phyloP scores from a whole-genome alignment of 2,113 vertebrate genomes.

The Dipodomys merriami region DNA sequence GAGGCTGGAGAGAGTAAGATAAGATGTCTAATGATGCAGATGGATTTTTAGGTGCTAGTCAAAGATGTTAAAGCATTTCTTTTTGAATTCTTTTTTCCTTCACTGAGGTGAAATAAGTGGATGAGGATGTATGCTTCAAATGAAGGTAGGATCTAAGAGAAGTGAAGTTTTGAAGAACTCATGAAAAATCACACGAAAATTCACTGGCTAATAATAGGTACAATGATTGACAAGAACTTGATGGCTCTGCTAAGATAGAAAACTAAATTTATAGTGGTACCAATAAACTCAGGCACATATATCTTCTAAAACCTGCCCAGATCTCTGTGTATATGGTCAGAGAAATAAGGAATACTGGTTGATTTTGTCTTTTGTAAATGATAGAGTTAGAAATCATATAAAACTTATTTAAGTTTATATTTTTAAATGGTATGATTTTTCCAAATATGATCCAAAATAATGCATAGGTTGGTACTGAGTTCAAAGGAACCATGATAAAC shows the following conservation, averaged over 20 bases:
- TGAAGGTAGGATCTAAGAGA: not conserved
- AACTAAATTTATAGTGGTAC: not conserved
- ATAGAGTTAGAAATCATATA: not conserved
- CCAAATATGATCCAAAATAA: not conserved
- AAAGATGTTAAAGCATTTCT: not conserved
- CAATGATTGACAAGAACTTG: not conserved
- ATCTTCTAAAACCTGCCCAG: not conserved
- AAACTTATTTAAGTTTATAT: not conserved
- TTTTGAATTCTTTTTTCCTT: slow-evolving; percentile 5
- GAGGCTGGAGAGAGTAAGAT: not conserved
- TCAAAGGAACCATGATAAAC: not conserved
- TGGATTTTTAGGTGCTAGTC: not conserved
- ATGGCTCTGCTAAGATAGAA: not conserved
- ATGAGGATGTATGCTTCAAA: not conserved
- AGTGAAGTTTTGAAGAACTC: slow-evolving; percentile 38
- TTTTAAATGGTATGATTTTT: not conserved
- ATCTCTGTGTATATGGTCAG: not conserved
- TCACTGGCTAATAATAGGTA: not conserved
- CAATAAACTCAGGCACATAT: not conserved
- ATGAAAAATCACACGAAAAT: not conserved
- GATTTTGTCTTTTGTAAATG: not conserved
- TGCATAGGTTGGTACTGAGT: not conserved
- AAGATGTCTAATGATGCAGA: not conserved
- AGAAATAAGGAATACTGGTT: not conserved
- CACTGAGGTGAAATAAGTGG: not conserved